Evolutionary conservation across 2,113 vertebrate species (phyloP).

Genomic region (Condylura cristata): DNA sequence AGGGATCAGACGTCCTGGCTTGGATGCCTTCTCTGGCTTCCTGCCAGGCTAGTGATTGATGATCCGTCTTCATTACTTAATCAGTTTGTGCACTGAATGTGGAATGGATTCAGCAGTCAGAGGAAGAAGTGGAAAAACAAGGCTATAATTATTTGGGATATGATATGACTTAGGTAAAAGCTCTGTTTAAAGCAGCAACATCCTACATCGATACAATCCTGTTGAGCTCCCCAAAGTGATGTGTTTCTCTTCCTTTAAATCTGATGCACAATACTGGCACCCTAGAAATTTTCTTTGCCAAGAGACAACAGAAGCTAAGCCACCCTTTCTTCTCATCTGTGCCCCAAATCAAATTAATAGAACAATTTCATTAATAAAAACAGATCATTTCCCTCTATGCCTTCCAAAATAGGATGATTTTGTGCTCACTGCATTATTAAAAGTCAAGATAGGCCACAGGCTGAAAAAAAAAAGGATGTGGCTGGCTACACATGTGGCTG

Average conservation of each 20-base stretch:
- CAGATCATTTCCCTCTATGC: not conserved
- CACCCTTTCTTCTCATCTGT: not conserved
- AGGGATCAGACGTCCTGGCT: slow-evolving; percentile 44
- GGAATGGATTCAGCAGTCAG: slow-evolving; percentile 60
- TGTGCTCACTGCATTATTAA: not conserved
- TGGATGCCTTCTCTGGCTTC: slow-evolving; percentile 22
- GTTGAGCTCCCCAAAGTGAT: not conserved
- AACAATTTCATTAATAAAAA: not conserved
- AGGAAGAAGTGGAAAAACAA: slow-evolving; percentile 38
- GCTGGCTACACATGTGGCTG: accelerated
- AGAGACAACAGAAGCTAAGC: not conserved
- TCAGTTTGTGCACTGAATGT: slow-evolving; percentile 62
- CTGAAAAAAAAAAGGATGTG: not conserved
- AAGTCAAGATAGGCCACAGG: not conserved
- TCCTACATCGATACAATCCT: not conserved
- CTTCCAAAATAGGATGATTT: not conserved
- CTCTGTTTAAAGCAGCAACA: slow-evolving; percentile 42
- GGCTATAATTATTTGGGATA: slow-evolving; percentile 56
- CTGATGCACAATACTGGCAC: not conserved
- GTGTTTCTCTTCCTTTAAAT: not conserved
- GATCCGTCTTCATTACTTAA: slow-evolving; percentile 70
- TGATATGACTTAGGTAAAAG: slow-evolving; percentile 59
- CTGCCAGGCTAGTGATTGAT: slow-evolving; percentile 69
- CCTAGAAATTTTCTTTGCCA: not conserved
- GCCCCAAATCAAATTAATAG: not conserved